Evolutionary conservation across 2,113 vertebrate genomes (phyloP), one percentile per base, ranked within the genome.

Genomic region (Paratilapia polleni): DNA sequence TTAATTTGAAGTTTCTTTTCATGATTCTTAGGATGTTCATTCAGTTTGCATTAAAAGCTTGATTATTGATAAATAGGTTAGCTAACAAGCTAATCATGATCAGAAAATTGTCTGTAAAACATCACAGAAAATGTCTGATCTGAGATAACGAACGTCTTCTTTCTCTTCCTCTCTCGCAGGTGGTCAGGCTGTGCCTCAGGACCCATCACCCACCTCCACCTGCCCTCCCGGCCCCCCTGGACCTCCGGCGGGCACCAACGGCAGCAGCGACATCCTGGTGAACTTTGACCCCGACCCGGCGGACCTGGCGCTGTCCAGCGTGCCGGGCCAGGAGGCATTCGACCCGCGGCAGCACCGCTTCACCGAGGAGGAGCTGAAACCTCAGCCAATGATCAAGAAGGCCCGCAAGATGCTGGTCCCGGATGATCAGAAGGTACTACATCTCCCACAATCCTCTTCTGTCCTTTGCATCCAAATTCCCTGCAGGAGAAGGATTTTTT

Each of bases 211-310:
- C 3, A 76, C 94, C 10, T 92, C 93, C 1, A 91, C 93, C 78
- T 95, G 95, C 64, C 94, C 94, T 5, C 94, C 95, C 0, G 93
- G 84, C 0, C 90, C 91, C 2, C 61, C 90, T 0, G 91, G 86
- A 26, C 86, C 90, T 9, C 78, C 89, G 0, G 90, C 87, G 1
- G 85, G 59, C 3, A 78, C 90, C 83, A 95, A 96, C 34, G 94
- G 92, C 43, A 81, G 31, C 86, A 85, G 94, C 0, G 96, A 98
- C 84, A 90, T 98, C 88, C 93, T 97, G 95, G 97, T 97, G 95
- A 97, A 97, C 93, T 98, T 97, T 92, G 97, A 98, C 91, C 97
- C 97, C 0, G 97, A 98, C 90, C 97, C 97, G 0, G 97, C 97
- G 0, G 97, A 98, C 93, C 94, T 98, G 90, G 97, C 97, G 1